A percentile compares a stretch with the other conserved stretches of the same genome.
Evolutionary conservation across 2,797 vertebrate genomes (phyloP).

Genomic region (Chromobotia macracanthus): DNA sequence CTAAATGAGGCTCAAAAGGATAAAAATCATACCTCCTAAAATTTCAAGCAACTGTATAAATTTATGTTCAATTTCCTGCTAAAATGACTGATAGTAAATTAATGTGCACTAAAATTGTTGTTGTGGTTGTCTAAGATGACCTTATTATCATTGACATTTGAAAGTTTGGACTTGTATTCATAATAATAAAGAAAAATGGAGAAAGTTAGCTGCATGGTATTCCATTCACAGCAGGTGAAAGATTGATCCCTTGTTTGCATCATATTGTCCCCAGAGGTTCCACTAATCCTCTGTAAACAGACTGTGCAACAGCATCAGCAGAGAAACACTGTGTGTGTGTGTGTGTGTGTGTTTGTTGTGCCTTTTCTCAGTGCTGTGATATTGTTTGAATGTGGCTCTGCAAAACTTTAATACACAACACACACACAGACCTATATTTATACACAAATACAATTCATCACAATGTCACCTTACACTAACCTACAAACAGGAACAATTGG

Average conservation of each 20-base stretch:
- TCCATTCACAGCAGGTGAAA: conserved; percentile 56
- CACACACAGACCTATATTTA: not conserved
- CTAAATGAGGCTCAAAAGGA: not conserved
- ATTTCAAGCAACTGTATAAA: not conserved
- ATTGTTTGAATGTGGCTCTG: conserved; percentile 8
- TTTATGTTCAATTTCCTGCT: not conserved
- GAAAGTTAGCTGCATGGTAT: conserved; percentile 48
- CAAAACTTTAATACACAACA: not conserved
- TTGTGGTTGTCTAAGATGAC: conserved; percentile 27
- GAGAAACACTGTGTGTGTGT: conserved; percentile 1
- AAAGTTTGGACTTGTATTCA: conserved; percentile 23
- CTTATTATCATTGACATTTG: conserved; percentile 13
- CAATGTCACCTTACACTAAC: not conserved
- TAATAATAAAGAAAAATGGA: conserved; percentile 1
- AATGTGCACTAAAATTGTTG: not conserved
- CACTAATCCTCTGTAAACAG: conserved; percentile 59
- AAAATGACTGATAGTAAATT: conserved; percentile 4
- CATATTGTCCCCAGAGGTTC: conserved; percentile 56
- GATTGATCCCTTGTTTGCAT: conserved; percentile 60
- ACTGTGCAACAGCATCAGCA: conserved; percentile 41
- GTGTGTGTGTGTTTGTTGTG: not conserved
- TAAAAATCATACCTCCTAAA: too few species aligned
- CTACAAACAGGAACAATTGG: not conserved
- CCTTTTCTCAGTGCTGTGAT: conserved; percentile 10
- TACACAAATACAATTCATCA: not conserved